These are phyloP conservation scores for Cirrhinus molitorella DNA, from an alignment of 2,797 vertebrate species.

Conservation along the genomic window DNA sequence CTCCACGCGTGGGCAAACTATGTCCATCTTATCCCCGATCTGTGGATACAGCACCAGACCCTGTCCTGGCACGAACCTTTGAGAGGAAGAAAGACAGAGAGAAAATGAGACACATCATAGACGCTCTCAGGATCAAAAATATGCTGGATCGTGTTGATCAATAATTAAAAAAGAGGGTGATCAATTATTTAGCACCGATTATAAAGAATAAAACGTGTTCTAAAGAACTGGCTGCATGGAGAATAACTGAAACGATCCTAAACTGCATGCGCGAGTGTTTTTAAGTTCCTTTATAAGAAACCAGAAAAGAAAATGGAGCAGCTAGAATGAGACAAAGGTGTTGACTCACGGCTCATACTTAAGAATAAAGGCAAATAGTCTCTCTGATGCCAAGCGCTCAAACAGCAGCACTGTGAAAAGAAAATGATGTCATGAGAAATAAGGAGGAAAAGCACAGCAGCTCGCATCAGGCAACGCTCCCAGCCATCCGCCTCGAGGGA, in stretches of 20 bases:
- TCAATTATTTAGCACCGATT: constrained; percentile 72
- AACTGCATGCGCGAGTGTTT: constrained; percentile 4
- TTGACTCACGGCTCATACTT: constrained; percentile 24
- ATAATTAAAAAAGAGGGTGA: constrained; percentile 54
- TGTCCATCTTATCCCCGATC: constrained; percentile 99
- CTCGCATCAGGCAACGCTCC: constrained; percentile 40
- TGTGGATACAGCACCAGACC: constrained; percentile 97
- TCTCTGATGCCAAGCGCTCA: constrained; percentile 22
- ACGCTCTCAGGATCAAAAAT: constrained; percentile 30
- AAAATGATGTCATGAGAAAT: constrained; percentile 47
- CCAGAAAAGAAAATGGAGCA: constrained; percentile 13
- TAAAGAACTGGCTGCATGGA: constrained; percentile 30
- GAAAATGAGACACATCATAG: constrained; percentile 43
- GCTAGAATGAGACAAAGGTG: constrained; percentile 37
- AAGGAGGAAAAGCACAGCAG: constrained; percentile 11
- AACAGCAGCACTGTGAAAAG: background rate
- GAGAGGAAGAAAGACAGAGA: constrained; percentile 61
- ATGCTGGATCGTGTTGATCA: constrained; percentile 31
- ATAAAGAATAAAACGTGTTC: constrained; percentile 61
- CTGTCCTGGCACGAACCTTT: constrained; percentile 94
- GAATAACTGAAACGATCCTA: constrained; percentile 11
- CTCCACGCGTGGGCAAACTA: constrained; percentile 97
- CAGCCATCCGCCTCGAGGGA: constrained; percentile 33
- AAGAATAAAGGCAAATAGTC: constrained; percentile 39
- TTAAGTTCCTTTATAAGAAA: constrained; percentile 10